A percentile compares a stretch with the other conserved stretches of the same genome.
Evolutionary conservation across 2,113 vertebrate genomes (phyloP).

Genomic region (Procapra przewalskii): DNA sequence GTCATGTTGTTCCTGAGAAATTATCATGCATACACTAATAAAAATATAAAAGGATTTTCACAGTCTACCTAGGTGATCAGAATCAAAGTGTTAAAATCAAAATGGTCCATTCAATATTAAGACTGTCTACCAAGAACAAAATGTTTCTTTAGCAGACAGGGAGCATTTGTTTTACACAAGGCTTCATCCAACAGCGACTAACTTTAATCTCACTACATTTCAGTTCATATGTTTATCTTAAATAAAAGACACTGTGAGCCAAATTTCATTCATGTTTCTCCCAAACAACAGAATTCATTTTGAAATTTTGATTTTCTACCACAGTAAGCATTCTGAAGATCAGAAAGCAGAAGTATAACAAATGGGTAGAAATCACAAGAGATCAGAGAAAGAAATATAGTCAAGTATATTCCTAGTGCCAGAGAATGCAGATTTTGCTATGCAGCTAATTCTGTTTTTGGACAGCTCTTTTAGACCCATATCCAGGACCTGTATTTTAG

Average conservation of each 20-base stretch:
- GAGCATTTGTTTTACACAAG: background rate
- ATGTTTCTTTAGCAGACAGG: background rate
- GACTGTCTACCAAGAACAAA: background rate
- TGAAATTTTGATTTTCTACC: slow-evolving; percentile 9
- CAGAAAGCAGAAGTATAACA: background rate
- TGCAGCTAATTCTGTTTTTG: background rate
- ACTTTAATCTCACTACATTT: background rate
- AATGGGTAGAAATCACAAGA: background rate
- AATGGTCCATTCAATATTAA: background rate
- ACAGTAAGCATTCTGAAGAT: background rate
- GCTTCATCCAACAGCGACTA: background rate
- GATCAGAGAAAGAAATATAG: background rate
- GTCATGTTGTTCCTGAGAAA: background rate
- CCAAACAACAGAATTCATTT: background rate
- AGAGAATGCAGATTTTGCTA: background rate
- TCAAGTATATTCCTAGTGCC: background rate
- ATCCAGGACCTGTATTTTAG: background rate
- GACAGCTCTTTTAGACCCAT: background rate
- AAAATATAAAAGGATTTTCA: background rate
- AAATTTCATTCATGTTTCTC: background rate
- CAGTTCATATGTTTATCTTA: background rate
- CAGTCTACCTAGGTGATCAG: background rate
- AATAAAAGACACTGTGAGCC: background rate
- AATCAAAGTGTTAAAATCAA: slow-evolving; percentile 16
- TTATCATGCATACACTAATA: background rate